Conservation (phyloP, 2,113 vertebrate species). For the Cygnus atratus region DNA sequence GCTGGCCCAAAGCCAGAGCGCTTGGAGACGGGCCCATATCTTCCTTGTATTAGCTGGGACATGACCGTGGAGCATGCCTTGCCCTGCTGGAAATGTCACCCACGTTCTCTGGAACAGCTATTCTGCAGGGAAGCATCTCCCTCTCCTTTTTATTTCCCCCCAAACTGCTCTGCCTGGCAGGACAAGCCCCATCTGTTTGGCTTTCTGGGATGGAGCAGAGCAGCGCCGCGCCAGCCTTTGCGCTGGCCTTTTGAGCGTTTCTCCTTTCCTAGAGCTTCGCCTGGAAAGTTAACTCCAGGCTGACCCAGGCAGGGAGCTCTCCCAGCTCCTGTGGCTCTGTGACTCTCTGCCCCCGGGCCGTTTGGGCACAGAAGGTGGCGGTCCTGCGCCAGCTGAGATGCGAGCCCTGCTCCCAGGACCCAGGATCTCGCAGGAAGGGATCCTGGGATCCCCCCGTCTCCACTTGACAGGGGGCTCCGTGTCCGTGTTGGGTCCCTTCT, state of each 20-base stretch:
- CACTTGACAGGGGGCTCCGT: too few species aligned
- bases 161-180: not conserved
- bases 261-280: not conserved
- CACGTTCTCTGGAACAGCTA: not conserved
- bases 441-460: too few species aligned
- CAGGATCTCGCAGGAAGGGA: not conserved
- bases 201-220: not conserved
- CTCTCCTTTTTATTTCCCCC: accelerated
- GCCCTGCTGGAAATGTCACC: constrained; percentile 44
- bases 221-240: accelerated
- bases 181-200: not conserved
- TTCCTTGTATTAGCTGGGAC: not conserved
- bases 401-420: not conserved
- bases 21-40: not conserved
- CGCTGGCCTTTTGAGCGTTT: not conserved
- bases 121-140: not conserved
- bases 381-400: not conserved
- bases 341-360: accelerated
- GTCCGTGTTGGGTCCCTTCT: not conserved
- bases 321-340: too few species aligned
- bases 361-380: not conserved
- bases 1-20: not conserved
- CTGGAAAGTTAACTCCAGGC: not conserved
- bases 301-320: not conserved
- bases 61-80: not conserved